Evolutionary conservation across 2,797 vertebrate species (phyloP).

Genomic region (Prunella strophiata): DNA sequence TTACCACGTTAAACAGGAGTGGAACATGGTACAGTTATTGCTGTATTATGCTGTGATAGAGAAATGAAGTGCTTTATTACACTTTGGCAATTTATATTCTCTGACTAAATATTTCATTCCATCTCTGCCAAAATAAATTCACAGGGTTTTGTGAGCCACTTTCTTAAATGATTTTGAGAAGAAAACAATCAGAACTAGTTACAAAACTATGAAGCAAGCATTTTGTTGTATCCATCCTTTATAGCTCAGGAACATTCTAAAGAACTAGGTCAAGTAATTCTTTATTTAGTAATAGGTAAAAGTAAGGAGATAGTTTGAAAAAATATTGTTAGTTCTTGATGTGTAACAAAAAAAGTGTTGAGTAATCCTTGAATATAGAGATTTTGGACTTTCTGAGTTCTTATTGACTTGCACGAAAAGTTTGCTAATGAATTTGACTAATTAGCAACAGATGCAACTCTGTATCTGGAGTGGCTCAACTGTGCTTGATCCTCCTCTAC

Average conservation of each 20-base stretch:
- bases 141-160: neutral
- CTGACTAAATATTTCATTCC: neutral
- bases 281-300: neutral
- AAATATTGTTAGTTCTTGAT: neutral
- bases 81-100: neutral
- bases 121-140: neutral
- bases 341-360: neutral
- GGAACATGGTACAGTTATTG: neutral
- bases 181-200: neutral
- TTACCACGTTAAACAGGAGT: neutral
- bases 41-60: neutral
- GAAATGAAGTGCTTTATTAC: neutral
- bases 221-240: neutral
- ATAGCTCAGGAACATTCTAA: neutral
- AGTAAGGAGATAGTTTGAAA: neutral
- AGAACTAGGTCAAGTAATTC: neutral
- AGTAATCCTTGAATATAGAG: neutral
- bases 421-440: neutral
- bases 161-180: neutral
- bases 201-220: neutral
- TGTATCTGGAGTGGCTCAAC: neutral
- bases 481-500: neutral
- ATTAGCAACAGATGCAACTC: neutral
- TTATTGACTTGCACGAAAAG: neutral
- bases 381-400: neutral